These are phyloP conservation scores for Entelurus aequoreus DNA, from an alignment of 2,113 vertebrate species.

Conservation along the genomic window DNA sequence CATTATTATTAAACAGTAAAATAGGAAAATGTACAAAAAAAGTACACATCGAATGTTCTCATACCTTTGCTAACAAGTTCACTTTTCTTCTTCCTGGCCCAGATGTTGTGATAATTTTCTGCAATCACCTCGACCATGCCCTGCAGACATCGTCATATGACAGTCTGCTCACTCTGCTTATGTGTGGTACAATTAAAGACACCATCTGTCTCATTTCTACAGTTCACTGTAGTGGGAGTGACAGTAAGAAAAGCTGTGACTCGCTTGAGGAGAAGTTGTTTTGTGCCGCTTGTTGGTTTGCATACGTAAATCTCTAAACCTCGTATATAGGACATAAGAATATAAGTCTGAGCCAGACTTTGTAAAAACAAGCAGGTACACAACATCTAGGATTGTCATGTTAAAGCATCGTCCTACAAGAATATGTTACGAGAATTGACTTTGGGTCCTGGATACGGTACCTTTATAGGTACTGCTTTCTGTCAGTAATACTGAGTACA, in stretches of 20 bases:
- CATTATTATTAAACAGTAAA: not conserved
- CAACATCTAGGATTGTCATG: no score
- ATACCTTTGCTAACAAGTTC: slow-evolving; percentile 88
- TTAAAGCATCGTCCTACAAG: no score
- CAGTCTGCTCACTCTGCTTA: not conserved
- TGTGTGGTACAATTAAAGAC: no score
- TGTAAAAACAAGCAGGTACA: no score
- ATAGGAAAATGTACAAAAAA: not conserved
- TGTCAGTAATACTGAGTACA: no score
- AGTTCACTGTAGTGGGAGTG: not conserved
- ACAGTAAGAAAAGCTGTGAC: not conserved
- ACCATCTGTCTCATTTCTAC: not conserved
- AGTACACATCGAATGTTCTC: not conserved
- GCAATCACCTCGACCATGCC: slow-evolving; percentile 93
- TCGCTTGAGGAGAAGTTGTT: no score
- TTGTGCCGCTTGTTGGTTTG: not conserved
- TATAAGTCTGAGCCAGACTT: no score
- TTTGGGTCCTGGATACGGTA: no score
- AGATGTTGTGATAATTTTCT: slow-evolving; percentile 98
- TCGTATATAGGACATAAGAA: no score
- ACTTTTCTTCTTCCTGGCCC: slow-evolving; percentile 95
- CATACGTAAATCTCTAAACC: no score
- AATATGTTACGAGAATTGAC: no score
- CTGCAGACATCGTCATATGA: slow-evolving; percentile 53
- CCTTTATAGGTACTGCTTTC: no score